Conservation (phyloP, 2,797 vertebrate species). For the Merluccius polli region DNA sequence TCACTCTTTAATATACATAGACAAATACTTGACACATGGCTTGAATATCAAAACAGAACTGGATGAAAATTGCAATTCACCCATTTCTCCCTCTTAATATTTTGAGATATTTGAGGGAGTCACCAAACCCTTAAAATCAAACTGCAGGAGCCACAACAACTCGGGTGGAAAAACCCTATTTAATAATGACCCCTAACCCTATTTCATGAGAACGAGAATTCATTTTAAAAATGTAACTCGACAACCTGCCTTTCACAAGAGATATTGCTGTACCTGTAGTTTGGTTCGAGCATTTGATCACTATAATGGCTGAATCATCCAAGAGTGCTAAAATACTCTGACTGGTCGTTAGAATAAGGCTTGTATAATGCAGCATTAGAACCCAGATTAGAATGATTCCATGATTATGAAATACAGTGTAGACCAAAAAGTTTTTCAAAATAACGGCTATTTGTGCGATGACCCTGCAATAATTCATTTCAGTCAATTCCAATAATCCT, state of each 20-base stretch:
- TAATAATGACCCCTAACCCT: too few relatives aligned
- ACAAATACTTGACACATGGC: slow-evolving; percentile 24
- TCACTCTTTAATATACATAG: slow-evolving; percentile 35
- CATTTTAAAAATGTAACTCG: background rate
- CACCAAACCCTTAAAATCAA: background rate
- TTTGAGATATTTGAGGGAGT: background rate
- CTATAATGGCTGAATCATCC: background rate
- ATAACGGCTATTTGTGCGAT: background rate
- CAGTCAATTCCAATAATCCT: background rate
- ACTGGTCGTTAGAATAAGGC: background rate
- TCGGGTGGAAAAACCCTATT: background rate
- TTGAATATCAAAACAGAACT: slow-evolving; percentile 21
- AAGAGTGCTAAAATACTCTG: background rate
- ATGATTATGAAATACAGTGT: background rate
- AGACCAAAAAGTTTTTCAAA: background rate
- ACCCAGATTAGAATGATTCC: background rate
- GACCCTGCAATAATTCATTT: background rate
- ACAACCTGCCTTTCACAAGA: background rate
- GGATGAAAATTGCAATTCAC: background rate
- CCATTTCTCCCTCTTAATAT: background rate
- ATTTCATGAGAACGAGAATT: too few relatives aligned
- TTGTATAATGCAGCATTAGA: background rate
- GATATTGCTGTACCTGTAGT: background rate
- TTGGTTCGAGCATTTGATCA: background rate
- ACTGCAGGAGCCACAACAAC: background rate